phyloP scores from a whole-genome alignment of 1,140 invertebrate species.

The Luehdorfia chinensis region DNA sequence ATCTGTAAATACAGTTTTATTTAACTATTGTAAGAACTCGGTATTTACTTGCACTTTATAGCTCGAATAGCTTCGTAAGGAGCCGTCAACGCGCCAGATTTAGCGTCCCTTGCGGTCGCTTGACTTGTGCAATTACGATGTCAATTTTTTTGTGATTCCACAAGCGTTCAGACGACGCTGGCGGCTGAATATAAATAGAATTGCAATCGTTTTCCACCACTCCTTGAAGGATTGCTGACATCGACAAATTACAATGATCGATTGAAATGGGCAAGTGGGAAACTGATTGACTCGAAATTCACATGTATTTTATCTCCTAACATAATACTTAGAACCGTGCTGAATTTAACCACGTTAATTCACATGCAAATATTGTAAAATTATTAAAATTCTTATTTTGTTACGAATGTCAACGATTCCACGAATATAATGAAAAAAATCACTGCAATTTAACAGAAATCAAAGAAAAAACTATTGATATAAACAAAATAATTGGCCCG shows the following conservation, averaged over 20 bases:
- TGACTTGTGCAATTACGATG: constrained; percentile 30
- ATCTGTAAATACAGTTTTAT: too few relatives aligned
- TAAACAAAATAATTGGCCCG: too few relatives aligned
- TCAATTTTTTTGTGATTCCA: constrained; percentile 28
- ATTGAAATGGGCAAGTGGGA: neutral
- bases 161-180: constrained; percentile 21
- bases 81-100: constrained; percentile 5
- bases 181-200: constrained; percentile 25
- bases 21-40: too few relatives aligned
- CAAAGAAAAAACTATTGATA: too few relatives aligned
- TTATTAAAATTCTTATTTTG: too few relatives aligned
- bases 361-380: too few relatives aligned
- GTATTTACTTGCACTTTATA: too few relatives aligned
- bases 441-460: too few relatives aligned
- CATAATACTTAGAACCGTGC: too few relatives aligned
- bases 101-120: constrained; percentile 6
- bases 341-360: too few relatives aligned
- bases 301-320: neutral
- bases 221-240: constrained; percentile 18
- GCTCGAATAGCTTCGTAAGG: neutral
- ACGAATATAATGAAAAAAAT: too few relatives aligned
- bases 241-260: constrained; percentile 16
- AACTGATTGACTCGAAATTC: constrained; percentile 1
- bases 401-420: too few relatives aligned
- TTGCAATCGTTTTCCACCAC: constrained; percentile 3